Evolutionary conservation across 2,797 vertebrate genomes (phyloP).

Genomic region (Coracias cyanogaster): DNA sequence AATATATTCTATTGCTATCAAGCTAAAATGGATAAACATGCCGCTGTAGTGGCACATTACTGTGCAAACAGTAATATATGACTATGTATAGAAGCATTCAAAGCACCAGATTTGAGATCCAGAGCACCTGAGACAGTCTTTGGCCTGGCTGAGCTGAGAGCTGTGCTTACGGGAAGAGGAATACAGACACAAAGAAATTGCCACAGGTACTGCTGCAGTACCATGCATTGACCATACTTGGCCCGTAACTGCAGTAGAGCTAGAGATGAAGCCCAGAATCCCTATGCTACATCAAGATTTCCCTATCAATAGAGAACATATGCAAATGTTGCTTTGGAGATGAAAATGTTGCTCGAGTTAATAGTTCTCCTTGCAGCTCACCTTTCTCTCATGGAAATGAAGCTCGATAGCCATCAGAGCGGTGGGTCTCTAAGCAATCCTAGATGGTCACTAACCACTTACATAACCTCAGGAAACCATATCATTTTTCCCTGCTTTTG

Average conservation of each 20-base stretch:
- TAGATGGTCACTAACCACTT: background rate
- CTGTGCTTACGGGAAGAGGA: background rate
- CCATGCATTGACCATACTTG: accelerated
- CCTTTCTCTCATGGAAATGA: background rate
- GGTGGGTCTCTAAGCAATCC: background rate
- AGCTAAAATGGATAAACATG: background rate
- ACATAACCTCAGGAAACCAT: background rate
- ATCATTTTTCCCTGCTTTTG: background rate
- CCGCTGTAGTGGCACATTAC: background rate
- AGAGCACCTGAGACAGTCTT: background rate
- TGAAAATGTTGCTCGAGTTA: background rate
- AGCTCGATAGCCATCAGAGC: accelerated
- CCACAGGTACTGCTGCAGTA: background rate
- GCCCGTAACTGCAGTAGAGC: background rate
- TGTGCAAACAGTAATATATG: background rate
- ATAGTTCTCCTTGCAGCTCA: background rate
- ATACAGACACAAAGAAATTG: background rate
- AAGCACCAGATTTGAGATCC: background rate
- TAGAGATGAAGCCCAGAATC: background rate
- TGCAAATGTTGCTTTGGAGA: background rate
- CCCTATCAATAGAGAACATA: background rate
- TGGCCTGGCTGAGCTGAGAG: background rate
- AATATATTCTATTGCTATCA: background rate
- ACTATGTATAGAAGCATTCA: background rate
- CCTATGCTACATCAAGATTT: background rate